Percentiles rank a stretch among this genome's conserved stretches.
phyloP scores from a whole-genome alignment of 2,113 vertebrate genomes.

The Australoheros scitulus region DNA sequence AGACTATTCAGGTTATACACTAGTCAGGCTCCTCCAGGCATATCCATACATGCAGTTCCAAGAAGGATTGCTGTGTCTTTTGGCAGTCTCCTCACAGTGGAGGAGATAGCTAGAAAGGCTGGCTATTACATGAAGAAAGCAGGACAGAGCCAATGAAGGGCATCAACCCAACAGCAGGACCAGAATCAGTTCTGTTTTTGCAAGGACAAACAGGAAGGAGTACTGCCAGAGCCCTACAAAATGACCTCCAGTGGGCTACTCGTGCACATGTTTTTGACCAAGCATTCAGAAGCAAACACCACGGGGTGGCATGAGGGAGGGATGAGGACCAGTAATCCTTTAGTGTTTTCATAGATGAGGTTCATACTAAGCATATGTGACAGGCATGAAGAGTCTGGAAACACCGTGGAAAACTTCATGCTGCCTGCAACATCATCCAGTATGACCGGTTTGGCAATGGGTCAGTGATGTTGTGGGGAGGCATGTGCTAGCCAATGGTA shows the following conservation, averaged over 20 bases:
- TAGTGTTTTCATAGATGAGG: not conserved
- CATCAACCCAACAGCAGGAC: not conserved
- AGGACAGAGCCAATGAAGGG: not conserved
- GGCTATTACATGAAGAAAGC: no score
- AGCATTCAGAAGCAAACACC: not conserved
- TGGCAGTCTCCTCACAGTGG: not conserved
- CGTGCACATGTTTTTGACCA: not conserved
- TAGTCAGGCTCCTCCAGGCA: not conserved
- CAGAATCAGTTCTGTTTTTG: not conserved
- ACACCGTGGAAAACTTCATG: not conserved
- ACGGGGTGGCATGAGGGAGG: not conserved
- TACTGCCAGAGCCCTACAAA: not conserved
- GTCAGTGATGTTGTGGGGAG: not conserved
- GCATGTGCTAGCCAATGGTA: not conserved
- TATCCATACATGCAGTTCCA: not conserved
- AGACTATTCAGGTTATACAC: not conserved
- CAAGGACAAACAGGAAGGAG: not conserved
- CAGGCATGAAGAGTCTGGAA: not conserved
- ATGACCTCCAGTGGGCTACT: not conserved
- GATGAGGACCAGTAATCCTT: not conserved
- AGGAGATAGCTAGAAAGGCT: not conserved
- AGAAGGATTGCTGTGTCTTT: not conserved
- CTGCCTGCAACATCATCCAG: not conserved
- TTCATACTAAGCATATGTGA: rapidly evolving
- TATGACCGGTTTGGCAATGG: not conserved